Evolutionary conservation across 2,113 vertebrate species (phyloP).

Genomic region (Melanostigma gelatinosum): DNA sequence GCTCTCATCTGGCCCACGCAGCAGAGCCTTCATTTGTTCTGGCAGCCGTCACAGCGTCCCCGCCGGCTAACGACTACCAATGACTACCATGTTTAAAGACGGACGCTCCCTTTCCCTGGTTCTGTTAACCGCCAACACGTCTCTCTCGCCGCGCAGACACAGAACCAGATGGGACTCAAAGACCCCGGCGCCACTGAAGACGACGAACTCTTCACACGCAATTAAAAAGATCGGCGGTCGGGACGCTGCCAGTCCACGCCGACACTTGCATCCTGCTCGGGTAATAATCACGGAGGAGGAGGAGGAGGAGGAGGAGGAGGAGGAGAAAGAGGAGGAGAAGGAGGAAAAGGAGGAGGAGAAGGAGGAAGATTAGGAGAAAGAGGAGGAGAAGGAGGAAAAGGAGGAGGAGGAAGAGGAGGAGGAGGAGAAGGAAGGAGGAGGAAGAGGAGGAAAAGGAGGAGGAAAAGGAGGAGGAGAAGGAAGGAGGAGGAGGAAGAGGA

Average conservation of each 20-base stretch:
- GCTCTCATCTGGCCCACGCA: conserved; percentile 52
- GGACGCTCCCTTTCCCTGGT: conserved; percentile 39
- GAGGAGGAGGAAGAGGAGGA: no score
- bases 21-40: conserved; percentile 37
- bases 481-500: no score
- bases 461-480: no score
- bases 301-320: no score
- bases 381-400: no score
- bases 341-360: no score
- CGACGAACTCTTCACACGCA: conserved; percentile 49
- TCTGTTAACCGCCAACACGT: conserved; percentile 20
- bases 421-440: no score
- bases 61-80: conserved; percentile 57
- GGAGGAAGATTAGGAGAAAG: no score
- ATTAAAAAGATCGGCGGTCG: conserved; percentile 63
- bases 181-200: conserved; percentile 32
- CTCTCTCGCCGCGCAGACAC: conserved; percentile 38
- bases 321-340: no score
- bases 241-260: conserved; percentile 33
- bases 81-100: conserved; percentile 56
- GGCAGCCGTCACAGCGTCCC: conserved; percentile 33
- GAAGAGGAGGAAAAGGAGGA: no score
- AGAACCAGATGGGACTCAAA: conserved; percentile 70
- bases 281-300: conserved; percentile 38
- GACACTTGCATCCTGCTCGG: conserved; percentile 37